Conservation (phyloP, 2,888 invertebrate species). For the Agrotis segetum region DNA sequence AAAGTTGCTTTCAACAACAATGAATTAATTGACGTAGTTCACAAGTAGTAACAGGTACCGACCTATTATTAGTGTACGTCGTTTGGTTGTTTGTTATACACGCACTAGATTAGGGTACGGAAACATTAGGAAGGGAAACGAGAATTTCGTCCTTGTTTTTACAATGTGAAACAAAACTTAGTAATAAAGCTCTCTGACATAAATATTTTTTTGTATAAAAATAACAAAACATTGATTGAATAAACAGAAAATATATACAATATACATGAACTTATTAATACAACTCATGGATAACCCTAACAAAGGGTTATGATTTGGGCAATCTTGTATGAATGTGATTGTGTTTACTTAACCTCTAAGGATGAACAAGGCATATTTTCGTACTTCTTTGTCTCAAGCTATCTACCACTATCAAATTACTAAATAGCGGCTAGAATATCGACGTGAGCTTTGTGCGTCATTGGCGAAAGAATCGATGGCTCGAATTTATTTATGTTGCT, state of each 20-base stretch:
- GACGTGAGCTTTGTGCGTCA: slow-evolving; percentile 54
- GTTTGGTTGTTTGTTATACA: slow-evolving; percentile 25
- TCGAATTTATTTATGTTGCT: slow-evolving; percentile 34
- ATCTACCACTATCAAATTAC: slow-evolving; percentile 26
- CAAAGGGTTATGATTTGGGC: slow-evolving; percentile 42
- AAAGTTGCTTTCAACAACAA: slow-evolving; percentile 22
- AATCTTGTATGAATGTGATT: slow-evolving; percentile 19
- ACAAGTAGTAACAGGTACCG: slow-evolving; percentile 7
- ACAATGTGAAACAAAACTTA: slow-evolving; percentile 15
- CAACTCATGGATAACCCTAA: slow-evolving; percentile 28
- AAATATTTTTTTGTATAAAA: slow-evolving; percentile 10
- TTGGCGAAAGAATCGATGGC: slow-evolving; percentile 47
- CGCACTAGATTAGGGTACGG: slow-evolving; percentile 19
- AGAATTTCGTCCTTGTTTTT: slow-evolving; percentile 31
- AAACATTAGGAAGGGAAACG: slow-evolving; percentile 20
- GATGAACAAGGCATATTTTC: slow-evolving; percentile 7
- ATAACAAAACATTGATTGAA: slow-evolving; percentile 15
- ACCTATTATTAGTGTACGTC: slow-evolving; percentile 8
- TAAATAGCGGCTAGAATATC: slow-evolving; percentile 43
- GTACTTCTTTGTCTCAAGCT: slow-evolving; percentile 5
- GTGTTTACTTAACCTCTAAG: slow-evolving; percentile 17
- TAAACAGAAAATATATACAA: slow-evolving; percentile 12
- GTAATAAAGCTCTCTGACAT: slow-evolving; percentile 4
- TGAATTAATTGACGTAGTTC: slow-evolving; percentile 31
- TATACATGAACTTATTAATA: slow-evolving; percentile 28